phyloP scores from a whole-genome alignment of 2,888 invertebrate species.

The Anarsia innoxiella region DNA sequence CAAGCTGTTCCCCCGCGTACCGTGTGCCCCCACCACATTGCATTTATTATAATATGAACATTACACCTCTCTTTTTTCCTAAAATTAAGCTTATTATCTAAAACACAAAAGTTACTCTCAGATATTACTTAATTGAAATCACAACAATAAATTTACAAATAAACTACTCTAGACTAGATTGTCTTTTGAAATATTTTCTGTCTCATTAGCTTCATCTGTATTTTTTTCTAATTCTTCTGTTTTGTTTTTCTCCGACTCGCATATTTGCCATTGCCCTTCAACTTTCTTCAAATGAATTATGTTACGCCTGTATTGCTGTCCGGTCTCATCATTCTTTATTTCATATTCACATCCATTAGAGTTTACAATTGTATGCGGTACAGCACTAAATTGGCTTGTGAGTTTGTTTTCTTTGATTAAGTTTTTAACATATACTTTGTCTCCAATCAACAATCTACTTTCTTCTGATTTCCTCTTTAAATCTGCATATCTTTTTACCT shows the following conservation, averaged over 20 bases:
- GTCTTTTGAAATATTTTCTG: neutral
- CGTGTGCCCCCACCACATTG: neutral
- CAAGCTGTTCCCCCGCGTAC: neutral
- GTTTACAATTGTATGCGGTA: constrained; percentile 11
- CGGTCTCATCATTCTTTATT: constrained; percentile 13
- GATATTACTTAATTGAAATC: no score
- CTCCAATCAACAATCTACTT: constrained; percentile 15
- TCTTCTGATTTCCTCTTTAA: constrained; percentile 16
- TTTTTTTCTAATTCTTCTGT: neutral
- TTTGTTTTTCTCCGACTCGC: neutral
- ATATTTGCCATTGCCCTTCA: constrained; percentile 11
- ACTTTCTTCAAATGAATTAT: constrained; percentile 19
- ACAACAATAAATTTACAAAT: no score
- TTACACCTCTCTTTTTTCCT: constrained; percentile 11
- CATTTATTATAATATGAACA: neutral
- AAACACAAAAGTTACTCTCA: no score
- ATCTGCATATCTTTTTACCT: constrained; percentile 18
- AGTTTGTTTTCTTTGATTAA: constrained; percentile 15
- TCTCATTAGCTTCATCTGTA: neutral
- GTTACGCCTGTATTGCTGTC: constrained; percentile 10
- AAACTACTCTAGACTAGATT: neutral
- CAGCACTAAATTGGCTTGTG: constrained; percentile 6
- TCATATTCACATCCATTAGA: constrained; percentile 4
- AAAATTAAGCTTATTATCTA: neutral
- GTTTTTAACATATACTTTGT: constrained; percentile 17